Base-by-base conservation (phyloP, 2,888 invertebrate genomes). In the Drosophila melanosoma region DNA sequence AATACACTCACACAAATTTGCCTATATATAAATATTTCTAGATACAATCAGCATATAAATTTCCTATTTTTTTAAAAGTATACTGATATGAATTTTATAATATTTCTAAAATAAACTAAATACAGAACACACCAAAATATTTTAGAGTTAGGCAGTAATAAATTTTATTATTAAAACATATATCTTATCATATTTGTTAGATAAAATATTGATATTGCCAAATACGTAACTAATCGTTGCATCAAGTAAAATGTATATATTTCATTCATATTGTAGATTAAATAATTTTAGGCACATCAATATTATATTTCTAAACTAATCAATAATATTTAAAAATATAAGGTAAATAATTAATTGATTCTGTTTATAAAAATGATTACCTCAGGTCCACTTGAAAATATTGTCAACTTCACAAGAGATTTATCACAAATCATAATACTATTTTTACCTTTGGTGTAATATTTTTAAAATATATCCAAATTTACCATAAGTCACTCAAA, bases 71-170 rank as follows among this genome's bases (percentile, higher is more conserved):
- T 26, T 26, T 26, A 26, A 2, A 6, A 45, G 20, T 3, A 1
- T 20, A 20, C 45, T 12, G 20, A 20, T 20, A 3, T 42, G 15
- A 20, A 2, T 42, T 11, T 6, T 6, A 15, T 0, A 0, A 2
- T 35, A 12, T 1, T 35, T 35, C 12, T 0, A 12, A 35, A 35
- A 35, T 35, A 6, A 0, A 36, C 6, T 42, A 20, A 11, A 20
- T 45, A 0, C 7, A 7, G 1, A 20, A 20, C 20, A 42, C 1
- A 6, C 0, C 11, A 6, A 11, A 2, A 42, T 11, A 11, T 0
- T n/a, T 42, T 6, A 12, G 6, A 20, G 42, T 29, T 29, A 29
- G 29, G 29, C 4, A 29, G 29, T 29, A 29, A 29, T 29, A 29
- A 29, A 29, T 12, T 12, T 0, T n/a, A 42, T 12, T 12, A 20